Base-by-base conservation (phyloP, 2,797 vertebrate species). In the Dipus sagitta region DNA sequence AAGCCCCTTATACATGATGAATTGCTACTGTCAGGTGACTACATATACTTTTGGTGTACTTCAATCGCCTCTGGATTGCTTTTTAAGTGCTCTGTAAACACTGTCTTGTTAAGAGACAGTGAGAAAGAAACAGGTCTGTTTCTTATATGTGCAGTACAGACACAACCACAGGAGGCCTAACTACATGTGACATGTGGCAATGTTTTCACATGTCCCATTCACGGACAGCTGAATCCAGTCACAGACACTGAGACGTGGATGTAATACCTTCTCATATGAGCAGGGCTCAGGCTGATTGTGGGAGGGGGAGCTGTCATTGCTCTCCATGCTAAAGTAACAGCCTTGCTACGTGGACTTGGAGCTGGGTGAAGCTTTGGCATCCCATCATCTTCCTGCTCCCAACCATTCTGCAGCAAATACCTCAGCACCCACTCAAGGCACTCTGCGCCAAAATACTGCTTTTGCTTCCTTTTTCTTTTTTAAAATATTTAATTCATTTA, bases 231-330 rank as follows among this genome's bases (percentile, higher is more conserved):
- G 38, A 24, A 24, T 11, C 72, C 60, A 34, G 70, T 34, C 26
- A 5, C 60, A 52, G 42, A 47, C 14, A 23, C 3, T 17, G 34
- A 28, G 0, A 2, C 13, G 3, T 32, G 30, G 17, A 54, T 1
- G n/a, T 42, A n/a, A 32, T 47, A 54, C 2, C 11, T 4, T 18
- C 26, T 9, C 42, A 21, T 2, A 0, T 7, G 32, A 3, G 24
- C 6, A 28, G 38, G 4, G 3, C 17, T 67, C 54, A 2, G 60
- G 34, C 20, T 30, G 42, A 79, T 9, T 38, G 1, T n/a, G 6
- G 17, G 38, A 58, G 60, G 11, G 18, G 21, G 26, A 30, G 26
- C 47, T 17, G 0, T 20, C 28, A 15, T n/a, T 68, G 80, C 42
- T 88, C 54, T 72, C 24, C 26, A n/a, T 2, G 26, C 24, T 18